phyloP scores from a whole-genome alignment of 2,888 invertebrate species.

The Conchocele bisecta region DNA sequence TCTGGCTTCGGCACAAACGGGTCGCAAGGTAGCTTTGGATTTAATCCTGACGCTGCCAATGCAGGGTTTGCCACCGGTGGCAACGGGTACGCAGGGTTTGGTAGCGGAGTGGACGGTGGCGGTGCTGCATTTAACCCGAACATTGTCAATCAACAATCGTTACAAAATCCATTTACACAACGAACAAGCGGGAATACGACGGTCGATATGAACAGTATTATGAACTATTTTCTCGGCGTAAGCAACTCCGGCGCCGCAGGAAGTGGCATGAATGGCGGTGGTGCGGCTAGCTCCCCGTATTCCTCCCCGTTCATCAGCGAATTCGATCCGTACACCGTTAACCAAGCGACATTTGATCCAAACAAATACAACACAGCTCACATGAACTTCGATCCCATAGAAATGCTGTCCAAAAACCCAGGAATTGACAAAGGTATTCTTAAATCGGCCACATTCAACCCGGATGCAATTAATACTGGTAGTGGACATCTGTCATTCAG shows the following conservation, averaged over 20 bases:
- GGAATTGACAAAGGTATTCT: constrained; percentile 52
- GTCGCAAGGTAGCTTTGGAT: constrained; percentile 24
- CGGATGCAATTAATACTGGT: constrained; percentile 50
- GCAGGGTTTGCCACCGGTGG: neutral
- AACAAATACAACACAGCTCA: constrained; percentile 37
- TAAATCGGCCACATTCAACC: constrained; percentile 46
- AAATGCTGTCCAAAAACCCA: constrained; percentile 43
- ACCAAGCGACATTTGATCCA: constrained; percentile 57
- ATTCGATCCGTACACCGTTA: constrained; percentile 59
- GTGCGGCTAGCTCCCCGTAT: too few relatives aligned
- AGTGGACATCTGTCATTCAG: constrained; percentile 24
- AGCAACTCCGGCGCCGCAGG: neutral
- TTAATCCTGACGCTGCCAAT: constrained; percentile 56
- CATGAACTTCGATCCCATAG: constrained; percentile 41
- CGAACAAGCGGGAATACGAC: too few relatives aligned
- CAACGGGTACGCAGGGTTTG: constrained; percentile 14
- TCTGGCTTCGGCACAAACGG: neutral
- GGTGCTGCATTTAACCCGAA: constrained; percentile 7
- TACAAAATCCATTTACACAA: constrained; percentile 17
- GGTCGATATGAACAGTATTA: too few relatives aligned
- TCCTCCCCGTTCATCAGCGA: constrained; percentile 26
- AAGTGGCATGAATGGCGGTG: too few relatives aligned
- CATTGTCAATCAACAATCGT: constrained; percentile 24
- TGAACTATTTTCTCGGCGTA: constrained; percentile 24
- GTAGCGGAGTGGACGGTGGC: constrained; percentile 6